A percentile compares a stretch with the other conserved stretches of the same genome.
These are phyloP conservation scores for Caiman crocodilus DNA, from an alignment of 2,797 vertebrate genomes.

Conservation along the genomic window DNA sequence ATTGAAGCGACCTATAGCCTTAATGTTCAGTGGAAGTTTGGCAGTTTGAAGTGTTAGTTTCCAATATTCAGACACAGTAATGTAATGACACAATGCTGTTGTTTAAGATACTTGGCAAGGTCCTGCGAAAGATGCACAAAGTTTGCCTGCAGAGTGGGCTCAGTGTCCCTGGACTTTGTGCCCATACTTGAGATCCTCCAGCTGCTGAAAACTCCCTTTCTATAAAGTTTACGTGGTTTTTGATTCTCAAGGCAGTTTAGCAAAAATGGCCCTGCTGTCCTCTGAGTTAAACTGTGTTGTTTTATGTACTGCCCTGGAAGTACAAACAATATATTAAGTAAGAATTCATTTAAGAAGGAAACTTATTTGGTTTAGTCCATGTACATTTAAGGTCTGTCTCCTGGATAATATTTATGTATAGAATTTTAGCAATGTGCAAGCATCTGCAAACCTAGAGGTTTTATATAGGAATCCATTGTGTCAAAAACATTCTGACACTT, in stretches of 20 bases:
- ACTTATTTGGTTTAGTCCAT: not conserved
- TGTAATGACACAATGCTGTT: not conserved
- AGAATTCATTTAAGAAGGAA: not conserved
- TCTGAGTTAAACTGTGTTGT: not conserved
- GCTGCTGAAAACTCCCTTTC: not conserved
- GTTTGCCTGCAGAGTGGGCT: not conserved
- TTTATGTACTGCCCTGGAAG: not conserved
- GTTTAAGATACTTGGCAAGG: not conserved
- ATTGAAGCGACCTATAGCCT: not conserved
- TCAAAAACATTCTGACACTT: no score
- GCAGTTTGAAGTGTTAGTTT: not conserved
- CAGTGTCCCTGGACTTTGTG: not conserved
- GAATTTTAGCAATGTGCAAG: not conserved
- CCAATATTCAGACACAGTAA: not conserved
- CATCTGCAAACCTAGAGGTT: no score
- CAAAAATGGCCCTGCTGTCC: not conserved
- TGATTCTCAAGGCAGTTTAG: not conserved
- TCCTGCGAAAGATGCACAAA: not conserved
- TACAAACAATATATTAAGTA: not conserved
- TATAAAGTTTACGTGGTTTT: not conserved
- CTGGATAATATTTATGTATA: not conserved
- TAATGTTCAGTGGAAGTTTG: not conserved
- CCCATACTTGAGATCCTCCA: not conserved
- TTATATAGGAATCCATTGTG: no score
- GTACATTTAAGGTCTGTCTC: not conserved